phyloP scores from a whole-genome alignment of 2,797 vertebrate species.

The Cetoscarus ocellatus region DNA sequence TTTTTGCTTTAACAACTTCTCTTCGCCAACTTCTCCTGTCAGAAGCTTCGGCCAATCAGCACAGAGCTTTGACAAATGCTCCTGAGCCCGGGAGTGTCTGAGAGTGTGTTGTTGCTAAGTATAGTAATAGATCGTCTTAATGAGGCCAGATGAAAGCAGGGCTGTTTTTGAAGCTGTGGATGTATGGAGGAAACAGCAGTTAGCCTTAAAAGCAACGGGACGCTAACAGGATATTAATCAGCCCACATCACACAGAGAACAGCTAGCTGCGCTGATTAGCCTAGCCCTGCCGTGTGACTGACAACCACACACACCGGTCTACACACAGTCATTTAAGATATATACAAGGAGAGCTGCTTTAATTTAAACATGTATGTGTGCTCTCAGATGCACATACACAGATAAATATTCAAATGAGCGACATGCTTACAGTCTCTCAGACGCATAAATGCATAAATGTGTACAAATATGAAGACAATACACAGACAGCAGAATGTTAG shows the following conservation, averaged over 20 bases:
- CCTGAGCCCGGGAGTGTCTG: slow-evolving; percentile 18
- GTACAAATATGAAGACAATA: slow-evolving; percentile 14
- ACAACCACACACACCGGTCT: slow-evolving; percentile 44
- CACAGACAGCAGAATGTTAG: background rate
- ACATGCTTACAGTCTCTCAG: background rate
- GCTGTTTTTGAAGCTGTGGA: slow-evolving; percentile 51
- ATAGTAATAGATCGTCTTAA: slow-evolving; percentile 59
- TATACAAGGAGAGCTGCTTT: slow-evolving; percentile 10
- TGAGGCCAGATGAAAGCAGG: slow-evolving; percentile 60
- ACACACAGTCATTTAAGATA: background rate
- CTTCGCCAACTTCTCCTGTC: slow-evolving; percentile 28
- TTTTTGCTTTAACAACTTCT: slow-evolving; percentile 13
- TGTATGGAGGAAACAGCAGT: slow-evolving; percentile 74
- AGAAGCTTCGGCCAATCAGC: slow-evolving; percentile 48
- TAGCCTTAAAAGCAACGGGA: slow-evolving; percentile 70
- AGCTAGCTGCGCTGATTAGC: slow-evolving; percentile 77
- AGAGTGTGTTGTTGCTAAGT: slow-evolving; percentile 51
- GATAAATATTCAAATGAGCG: slow-evolving; percentile 26
- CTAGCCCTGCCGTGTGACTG: slow-evolving; percentile 74
- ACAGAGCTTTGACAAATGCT: background rate
- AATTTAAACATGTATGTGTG: slow-evolving; percentile 15
- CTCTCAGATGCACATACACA: background rate
- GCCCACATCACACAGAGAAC: slow-evolving; percentile 69
- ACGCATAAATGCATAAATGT: slow-evolving; percentile 18
- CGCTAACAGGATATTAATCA: slow-evolving; percentile 81